phyloP scores from a whole-genome alignment of 1,140 invertebrate species.

The Eufriesea mexicana region DNA sequence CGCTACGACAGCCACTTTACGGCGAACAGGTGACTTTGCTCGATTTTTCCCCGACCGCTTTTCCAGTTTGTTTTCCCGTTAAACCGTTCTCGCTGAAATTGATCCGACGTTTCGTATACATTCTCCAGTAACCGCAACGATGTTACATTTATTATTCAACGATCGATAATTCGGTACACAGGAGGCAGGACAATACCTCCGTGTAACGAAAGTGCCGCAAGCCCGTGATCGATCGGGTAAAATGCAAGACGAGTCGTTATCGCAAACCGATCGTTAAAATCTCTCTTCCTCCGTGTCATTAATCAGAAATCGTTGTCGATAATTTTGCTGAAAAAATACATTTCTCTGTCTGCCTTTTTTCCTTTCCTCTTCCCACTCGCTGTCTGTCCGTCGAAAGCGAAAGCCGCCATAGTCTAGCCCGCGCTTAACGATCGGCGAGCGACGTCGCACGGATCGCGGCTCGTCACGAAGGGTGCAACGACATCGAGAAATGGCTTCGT shows the following conservation, averaged over 20 bases:
- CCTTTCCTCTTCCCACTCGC: no score
- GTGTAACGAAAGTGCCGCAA: no score
- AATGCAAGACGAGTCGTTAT: not conserved
- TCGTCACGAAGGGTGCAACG: not conserved
- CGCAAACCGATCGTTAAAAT: not conserved
- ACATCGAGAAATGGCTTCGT: conserved; percentile 34
- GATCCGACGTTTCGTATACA: not conserved
- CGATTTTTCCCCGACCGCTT: no score
- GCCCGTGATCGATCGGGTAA: not conserved
- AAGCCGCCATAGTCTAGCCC: not conserved
- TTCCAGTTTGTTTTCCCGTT: no score
- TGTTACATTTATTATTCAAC: not conserved
- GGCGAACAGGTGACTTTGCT: no score
- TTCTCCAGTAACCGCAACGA: not conserved
- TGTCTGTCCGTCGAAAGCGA: no score
- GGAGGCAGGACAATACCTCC: not conserved
- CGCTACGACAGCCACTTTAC: no score
- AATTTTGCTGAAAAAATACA: not conserved
- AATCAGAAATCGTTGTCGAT: not conserved
- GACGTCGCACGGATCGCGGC: not conserved
- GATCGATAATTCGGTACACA: not conserved
- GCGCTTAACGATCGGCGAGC: conserved; percentile 1
- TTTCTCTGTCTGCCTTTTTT: not conserved
- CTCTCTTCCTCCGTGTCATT: not conserved
- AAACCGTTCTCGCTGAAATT: no score